Evolutionary conservation across 2,888 invertebrate species (phyloP).

Genomic region (Venusia cambrica): DNA sequence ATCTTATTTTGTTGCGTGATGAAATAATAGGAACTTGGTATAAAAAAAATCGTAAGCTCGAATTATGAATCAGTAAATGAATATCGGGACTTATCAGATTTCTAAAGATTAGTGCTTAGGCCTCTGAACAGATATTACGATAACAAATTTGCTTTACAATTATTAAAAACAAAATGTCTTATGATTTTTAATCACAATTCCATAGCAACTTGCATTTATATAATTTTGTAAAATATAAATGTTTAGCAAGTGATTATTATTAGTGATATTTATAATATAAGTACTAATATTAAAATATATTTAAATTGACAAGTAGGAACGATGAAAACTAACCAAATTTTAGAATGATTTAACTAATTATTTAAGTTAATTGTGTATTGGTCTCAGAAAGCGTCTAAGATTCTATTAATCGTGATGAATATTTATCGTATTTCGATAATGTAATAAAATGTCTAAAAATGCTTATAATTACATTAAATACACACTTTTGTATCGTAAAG

Average conservation of each 20-base stretch:
- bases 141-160: too few species aligned
- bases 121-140: too few species aligned
- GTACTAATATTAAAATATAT: conserved; percentile 27
- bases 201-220: conserved; percentile 11
- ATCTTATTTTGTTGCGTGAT: too few species aligned
- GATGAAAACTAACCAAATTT: conserved; percentile 68
- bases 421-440: conserved; percentile 22
- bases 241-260: conserved; percentile 47
- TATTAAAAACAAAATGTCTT: too few species aligned
- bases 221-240: conserved; percentile 8
- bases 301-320: conserved; percentile 57
- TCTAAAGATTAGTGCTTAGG: too few species aligned
- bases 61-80: too few species aligned
- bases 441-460: conserved; percentile 25
- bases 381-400: conserved; percentile 79
- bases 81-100: too few species aligned
- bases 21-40: too few species aligned
- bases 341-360: conserved; percentile 55
- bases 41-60: too few species aligned
- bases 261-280: conserved; percentile 60
- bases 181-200: too few species aligned
- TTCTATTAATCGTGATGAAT: conserved; percentile 36
- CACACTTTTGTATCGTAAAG: conserved; percentile 23
- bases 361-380: conserved; percentile 48
- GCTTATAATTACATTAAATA: conserved; percentile 23